phyloP scores from a whole-genome alignment of 1,140 invertebrate genomes.

The Conus betulinus region DNA sequence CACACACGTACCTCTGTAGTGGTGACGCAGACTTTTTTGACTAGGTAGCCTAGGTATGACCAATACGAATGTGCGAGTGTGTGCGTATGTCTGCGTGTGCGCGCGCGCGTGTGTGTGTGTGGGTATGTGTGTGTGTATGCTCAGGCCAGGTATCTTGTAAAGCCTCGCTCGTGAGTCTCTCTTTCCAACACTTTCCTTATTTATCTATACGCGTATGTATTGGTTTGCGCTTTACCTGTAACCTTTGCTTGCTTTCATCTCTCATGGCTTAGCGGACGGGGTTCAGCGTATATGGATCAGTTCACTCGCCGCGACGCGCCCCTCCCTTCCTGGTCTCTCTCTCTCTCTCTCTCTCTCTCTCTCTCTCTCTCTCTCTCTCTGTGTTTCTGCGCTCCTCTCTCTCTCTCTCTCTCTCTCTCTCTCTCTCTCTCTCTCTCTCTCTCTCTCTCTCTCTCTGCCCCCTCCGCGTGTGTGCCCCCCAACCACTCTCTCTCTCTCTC shows the following conservation, averaged over 20 bases:
- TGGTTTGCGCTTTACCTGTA: too few relatives aligned
- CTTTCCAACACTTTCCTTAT: not conserved
- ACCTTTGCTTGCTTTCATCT: too few relatives aligned
- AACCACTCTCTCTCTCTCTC: too few relatives aligned
- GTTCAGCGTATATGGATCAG: not conserved
- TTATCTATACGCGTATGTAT: not conserved
- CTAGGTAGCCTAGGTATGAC: too few relatives aligned
- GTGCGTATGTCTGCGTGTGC: too few relatives aligned
- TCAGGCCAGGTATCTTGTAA: not conserved
- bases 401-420: too few relatives aligned
- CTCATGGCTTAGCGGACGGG: not conserved
- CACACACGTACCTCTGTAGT: too few relatives aligned
- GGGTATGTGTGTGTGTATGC: not conserved
- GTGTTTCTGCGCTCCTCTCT: not conserved
- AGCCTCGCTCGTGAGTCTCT: not conserved
- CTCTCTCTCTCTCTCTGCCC: not conserved
- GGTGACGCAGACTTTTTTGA: too few relatives aligned
- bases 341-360: constrained; percentile 4
- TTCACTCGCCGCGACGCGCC: not conserved
- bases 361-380: not conserved
- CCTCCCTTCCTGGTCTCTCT: not conserved
- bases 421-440: too few relatives aligned
- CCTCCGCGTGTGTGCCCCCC: too few relatives aligned
- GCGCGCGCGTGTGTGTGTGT: not conserved
- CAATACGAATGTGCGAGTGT: too few relatives aligned